Base-by-base conservation (phyloP, 2,888 invertebrate species). In the Phrixothrix hirtus region DNA sequence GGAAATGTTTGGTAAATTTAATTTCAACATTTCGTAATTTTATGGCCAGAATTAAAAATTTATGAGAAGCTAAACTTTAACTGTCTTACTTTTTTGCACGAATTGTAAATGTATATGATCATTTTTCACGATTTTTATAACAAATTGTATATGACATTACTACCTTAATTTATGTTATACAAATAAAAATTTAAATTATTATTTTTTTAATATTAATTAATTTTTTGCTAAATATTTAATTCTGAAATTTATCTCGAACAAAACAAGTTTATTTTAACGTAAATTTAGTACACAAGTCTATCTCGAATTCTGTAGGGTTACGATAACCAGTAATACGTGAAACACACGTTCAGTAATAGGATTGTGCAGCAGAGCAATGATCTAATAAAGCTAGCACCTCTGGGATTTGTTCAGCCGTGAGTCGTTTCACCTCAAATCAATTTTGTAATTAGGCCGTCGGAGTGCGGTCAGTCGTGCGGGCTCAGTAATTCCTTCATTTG, bases 361-460 rank as follows among this genome's bases (percentile, higher is more conserved):
- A 71, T 71, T 70, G 68, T 67, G 69, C 69, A 67, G 66, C 63
- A 68, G 66, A 69, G 69, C 69, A 69, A 66, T 69, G 70, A 71
- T 71, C 70, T 72, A 72, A 70, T 71, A 70, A 69, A 71, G 66
- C 67, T 62, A 53, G 59, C 67, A 67, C 69, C 69, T 62, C 60
- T 59, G 69, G 71, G 69, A 70, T 62, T 69, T 65, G 66, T 63
- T 65, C 67, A 62, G 64, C 64, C 68, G 67, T 67, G 67, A 67
- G 67, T 69, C 68, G 70, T 67, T 70, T 70, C 68, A 70, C 70
- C 69, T 69, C 71, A 64, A 70, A 71, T 71, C 70, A 71, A 71
- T 71, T 70, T 70, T 67, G 68, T 70, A 71, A 71, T 71, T 71
- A 70, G 69, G 65, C 62, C 64, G 48, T 55, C 52, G 44, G 57